These are phyloP conservation scores for Tetraodon nigroviridis DNA, from an alignment of 2,113 vertebrate species.

Conservation along the genomic window DNA sequence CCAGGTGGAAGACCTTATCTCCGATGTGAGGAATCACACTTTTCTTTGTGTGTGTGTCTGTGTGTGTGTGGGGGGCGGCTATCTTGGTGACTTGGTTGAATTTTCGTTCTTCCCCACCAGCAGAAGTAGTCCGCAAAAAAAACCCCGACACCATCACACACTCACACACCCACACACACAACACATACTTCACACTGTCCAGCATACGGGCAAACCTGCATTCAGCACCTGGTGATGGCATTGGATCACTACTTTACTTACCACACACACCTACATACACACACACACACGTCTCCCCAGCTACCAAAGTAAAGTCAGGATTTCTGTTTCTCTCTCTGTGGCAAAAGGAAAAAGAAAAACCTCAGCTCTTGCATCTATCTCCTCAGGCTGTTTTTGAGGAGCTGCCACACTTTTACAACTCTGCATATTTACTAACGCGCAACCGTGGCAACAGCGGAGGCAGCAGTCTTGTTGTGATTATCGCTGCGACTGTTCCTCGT, in stretches of 20 bases:
- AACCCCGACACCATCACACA: constrained; percentile 30
- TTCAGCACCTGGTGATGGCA: constrained; percentile 47
- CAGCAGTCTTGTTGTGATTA: constrained; percentile 44
- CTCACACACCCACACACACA: constrained; percentile 7
- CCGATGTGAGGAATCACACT: constrained; percentile 52
- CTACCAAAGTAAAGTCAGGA: constrained; percentile 58
- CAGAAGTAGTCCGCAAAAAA: constrained; percentile 66
- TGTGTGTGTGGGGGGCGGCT: constrained; percentile 15
- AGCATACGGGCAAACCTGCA: constrained; percentile 52
- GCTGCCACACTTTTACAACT: constrained; percentile 51
- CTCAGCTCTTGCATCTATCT: constrained; percentile 54
- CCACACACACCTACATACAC: too few species aligned
- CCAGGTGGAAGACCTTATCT: constrained; percentile 64
- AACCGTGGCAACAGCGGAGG: constrained; percentile 47
- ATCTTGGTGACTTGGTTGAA: constrained; percentile 72
- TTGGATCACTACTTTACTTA: too few species aligned
- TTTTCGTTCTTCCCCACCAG: constrained; percentile 70
- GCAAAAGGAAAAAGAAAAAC: constrained; percentile 53
- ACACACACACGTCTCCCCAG: constrained; percentile 12
- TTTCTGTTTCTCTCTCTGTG: constrained; percentile 47
- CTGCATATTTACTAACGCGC: constrained; percentile 59
- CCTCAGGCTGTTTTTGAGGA: constrained; percentile 37
- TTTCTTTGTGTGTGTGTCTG: constrained; percentile 31
- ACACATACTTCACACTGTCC: constrained; percentile 51
- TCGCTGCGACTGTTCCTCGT: constrained; percentile 28